Conservation (phyloP, 2,797 vertebrate genomes). For the Falco columbarius region DNA sequence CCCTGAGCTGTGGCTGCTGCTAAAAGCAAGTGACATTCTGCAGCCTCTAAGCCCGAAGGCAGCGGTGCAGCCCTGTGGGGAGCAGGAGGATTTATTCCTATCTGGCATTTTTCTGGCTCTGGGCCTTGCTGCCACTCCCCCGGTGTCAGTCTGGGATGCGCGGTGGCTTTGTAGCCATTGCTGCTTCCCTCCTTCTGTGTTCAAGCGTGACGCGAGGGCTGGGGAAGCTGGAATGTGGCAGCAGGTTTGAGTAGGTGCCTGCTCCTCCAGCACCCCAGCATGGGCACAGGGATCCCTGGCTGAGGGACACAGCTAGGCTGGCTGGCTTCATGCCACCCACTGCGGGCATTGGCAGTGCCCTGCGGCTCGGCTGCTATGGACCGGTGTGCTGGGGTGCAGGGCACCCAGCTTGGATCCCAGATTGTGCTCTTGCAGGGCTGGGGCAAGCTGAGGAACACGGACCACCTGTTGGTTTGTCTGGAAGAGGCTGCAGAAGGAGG, state of each 20-base stretch:
- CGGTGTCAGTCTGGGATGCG: rapidly evolving
- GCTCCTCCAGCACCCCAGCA: background rate
- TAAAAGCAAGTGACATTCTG: background rate
- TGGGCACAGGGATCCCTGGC: background rate
- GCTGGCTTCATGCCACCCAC: background rate
- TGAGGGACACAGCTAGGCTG: background rate
- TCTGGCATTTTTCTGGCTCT: background rate
- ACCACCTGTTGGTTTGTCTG: background rate
- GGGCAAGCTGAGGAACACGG: background rate
- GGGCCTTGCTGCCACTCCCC: background rate
- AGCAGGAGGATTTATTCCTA: background rate
- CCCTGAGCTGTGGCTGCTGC: background rate
- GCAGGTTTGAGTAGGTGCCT: background rate
- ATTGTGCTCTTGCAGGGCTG: background rate
- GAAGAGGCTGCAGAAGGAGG: background rate
- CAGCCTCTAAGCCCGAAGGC: background rate
- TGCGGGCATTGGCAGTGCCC: background rate
- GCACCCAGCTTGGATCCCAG: background rate
- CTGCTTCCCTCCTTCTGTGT: background rate
- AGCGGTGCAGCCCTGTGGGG: background rate
- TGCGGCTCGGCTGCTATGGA: rapidly evolving
- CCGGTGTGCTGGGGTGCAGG: rapidly evolving
- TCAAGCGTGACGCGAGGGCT: background rate
- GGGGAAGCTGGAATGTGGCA: background rate
- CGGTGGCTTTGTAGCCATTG: background rate